Evolutionary conservation across 37 sponge, comb jelly and placozoan species (phyloP).

Genomic region (Amphimedon queenslandica): DNA sequence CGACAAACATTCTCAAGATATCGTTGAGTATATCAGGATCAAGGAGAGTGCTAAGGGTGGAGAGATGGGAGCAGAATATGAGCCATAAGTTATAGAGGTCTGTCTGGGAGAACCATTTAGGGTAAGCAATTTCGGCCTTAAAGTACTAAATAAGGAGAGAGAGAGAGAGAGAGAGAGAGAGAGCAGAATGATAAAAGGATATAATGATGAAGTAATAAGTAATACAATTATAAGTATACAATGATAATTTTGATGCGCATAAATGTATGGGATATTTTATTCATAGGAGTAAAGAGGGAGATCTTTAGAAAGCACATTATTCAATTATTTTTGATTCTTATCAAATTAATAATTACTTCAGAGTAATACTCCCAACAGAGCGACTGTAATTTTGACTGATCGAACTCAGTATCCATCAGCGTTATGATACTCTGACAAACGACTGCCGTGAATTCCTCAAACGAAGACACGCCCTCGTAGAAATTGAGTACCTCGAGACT

Average conservation of each 20-base stretch:
- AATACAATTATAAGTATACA: neutral
- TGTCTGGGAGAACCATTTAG: constrained; percentile 22
- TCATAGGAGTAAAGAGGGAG: too few relatives aligned
- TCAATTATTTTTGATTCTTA: too few relatives aligned
- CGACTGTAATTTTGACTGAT: constrained; percentile 16
- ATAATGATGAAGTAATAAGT: neutral
- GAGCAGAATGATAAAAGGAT: constrained; percentile 5
- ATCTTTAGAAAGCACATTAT: too few relatives aligned
- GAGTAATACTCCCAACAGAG: constrained; percentile 40
- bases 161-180: too few relatives aligned
- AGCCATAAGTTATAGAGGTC: constrained; percentile 49
- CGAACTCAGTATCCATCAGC: constrained; percentile 2
- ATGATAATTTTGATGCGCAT: too few relatives aligned
- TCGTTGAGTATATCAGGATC: constrained; percentile 22
- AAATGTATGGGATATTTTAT: too few relatives aligned
- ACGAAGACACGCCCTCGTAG: constrained; percentile 23
- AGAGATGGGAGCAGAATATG: constrained; percentile 30
- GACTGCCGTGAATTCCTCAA: constrained; percentile 28
- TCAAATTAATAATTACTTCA: too few relatives aligned
- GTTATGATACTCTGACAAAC: constrained; percentile 14
- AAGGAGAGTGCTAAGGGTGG: neutral
- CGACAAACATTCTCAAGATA: constrained; percentile 13
- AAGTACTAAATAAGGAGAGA: too few relatives aligned
- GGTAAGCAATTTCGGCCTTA: constrained; percentile 25
- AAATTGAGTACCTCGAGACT: constrained; percentile 32